Conservation (phyloP, 2,113 vertebrate species). For the Ciconia stormi region DNA sequence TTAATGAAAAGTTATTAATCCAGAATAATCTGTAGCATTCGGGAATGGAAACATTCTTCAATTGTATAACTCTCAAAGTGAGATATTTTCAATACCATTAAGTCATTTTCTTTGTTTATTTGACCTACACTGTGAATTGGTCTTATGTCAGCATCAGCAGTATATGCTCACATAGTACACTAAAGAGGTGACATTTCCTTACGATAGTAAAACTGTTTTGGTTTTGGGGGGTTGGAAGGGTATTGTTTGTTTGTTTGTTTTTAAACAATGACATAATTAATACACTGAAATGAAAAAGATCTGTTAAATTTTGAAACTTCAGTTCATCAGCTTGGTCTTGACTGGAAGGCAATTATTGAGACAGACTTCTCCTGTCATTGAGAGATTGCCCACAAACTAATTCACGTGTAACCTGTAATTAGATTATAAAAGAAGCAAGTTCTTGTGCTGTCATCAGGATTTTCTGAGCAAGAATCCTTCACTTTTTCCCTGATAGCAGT, state of each 20-base stretch:
- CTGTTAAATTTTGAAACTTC: background rate
- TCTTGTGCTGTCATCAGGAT: background rate
- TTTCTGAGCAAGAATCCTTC: background rate
- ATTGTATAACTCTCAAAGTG: background rate
- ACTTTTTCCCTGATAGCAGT: background rate
- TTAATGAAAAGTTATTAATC: background rate
- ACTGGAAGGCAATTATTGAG: background rate
- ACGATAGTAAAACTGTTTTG: background rate
- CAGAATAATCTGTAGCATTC: background rate
- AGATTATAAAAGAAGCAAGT: background rate
- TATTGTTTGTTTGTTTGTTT: background rate
- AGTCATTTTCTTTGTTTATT: background rate
- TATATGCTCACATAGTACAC: background rate
- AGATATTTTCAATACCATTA: background rate
- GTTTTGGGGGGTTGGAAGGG: accelerated
- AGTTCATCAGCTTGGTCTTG: background rate
- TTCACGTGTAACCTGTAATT: background rate
- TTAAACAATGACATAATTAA: background rate
- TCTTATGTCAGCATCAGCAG: background rate
- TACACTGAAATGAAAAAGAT: background rate
- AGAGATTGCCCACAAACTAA: background rate
- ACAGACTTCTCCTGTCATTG: background rate
- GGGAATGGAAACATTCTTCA: background rate
- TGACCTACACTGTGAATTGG: background rate
- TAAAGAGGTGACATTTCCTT: background rate